Evolutionary conservation across 2,113 vertebrate species (phyloP), one percentile per base, ranked within the genome.

Genomic region (Falco punctatus): DNA sequence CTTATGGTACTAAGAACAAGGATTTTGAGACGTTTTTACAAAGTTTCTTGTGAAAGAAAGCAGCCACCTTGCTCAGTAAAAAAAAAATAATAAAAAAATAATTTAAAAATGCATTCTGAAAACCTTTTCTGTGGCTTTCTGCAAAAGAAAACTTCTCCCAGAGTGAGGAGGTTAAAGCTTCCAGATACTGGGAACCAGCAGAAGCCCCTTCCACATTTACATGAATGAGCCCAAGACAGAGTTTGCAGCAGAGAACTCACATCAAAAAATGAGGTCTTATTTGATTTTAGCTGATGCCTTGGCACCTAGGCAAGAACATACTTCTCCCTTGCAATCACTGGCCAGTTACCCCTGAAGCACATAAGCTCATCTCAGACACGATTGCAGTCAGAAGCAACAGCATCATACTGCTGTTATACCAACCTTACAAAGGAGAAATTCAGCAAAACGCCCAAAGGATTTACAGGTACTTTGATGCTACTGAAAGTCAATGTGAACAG

Each of bases 371-470:
- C 42, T 42, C 42, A 42, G 42, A 42, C 5, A 42, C 11, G 42
- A 42, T 14, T 42, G 42, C 42, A 42, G 42, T 42, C 42, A 42
- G 42, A 83, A 70, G 20, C 19, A 66, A 52, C 27, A 54, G 27
- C 3, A 1, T 44, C 35, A 54, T 30, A 21, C 2, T 69, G 48
- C 57, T 82, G 23, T 35, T 69, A 10, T 3, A 52, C 10, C n/a
- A 49, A 35, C 10, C 19, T 54, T 33, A 62, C 2, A 59, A 59
- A 64, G 20, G 16, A 75, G 19, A 92, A 83, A 59, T 19, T 59
- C 48, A 64, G 21, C 13, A 81, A 81, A 83, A 48, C 6, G 9
- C 8, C 26, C 0, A 0, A 72, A n/a, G 8, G 49, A 69, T 71
- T 90, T 83, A 62, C 38, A 75, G 35, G 32, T 59, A 30, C 5